Evolutionary conservation across 2,888 invertebrate species (phyloP), one percentile per base, ranked within the genome.

Genomic region (Erebia aethiops): DNA sequence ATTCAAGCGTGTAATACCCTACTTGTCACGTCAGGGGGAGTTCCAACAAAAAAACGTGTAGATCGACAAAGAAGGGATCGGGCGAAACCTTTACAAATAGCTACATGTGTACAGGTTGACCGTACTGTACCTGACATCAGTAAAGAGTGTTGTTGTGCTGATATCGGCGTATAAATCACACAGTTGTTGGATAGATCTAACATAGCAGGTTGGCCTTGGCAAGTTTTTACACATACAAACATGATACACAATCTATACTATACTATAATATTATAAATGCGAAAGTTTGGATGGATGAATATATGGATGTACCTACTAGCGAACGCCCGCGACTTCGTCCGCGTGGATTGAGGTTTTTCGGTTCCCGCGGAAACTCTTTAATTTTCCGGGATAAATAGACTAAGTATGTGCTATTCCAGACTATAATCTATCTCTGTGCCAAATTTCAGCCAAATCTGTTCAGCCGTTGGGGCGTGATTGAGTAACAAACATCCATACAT

Each of bases 161-260:
- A 62, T 21, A 41, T 16, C 4, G 46, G 18, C 18, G 13, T 18
- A 49, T 62, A 49, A 21, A 62, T 61, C 62, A 62, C 14, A 18
- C 46, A 49, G 9, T 62, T 46, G 21, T 62, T 49, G 16, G 13
- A 10, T 54, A 10, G 49, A 49, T 14, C 46, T 46, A 35, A 35
- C 35, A 35, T 5, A 35, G 18, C 3, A 14, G 62, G 46, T 49
- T 49, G 46, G 62, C 9, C 21, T 49, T 49, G 62, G 49, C 49
- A 49, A 62, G 49, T 46, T 62, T 49, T 62, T n/a, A 16, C 62
- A 62, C 46, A 46, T 11, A 26, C 43, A 62, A 46, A 49, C 14
- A 49, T 62, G 62, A 60, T 7, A 35, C 5, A 35, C n/a, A n/a
- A n/a, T n/a, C n/a, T n/a, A 35, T 35, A n/a, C 26, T 26, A 26